Percentiles rank a stretch among this genome's conserved stretches.
These are phyloP conservation scores for Bellardia bayeri DNA, from an alignment of 2,888 invertebrate genomes.

Conservation along the genomic window DNA sequence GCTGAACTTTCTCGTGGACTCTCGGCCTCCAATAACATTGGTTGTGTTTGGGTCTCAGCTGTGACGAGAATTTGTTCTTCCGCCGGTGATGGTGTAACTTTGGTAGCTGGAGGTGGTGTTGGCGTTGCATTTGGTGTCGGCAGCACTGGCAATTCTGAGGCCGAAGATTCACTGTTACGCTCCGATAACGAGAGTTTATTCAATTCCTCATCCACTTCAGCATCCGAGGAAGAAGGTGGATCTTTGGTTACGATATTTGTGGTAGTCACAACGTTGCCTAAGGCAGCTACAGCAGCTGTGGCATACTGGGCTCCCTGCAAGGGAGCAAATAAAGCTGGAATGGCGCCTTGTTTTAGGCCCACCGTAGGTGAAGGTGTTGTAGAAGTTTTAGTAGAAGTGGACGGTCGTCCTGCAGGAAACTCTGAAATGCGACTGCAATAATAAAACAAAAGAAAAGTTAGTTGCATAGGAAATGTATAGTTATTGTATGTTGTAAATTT, in stretches of 20 bases:
- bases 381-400: conserved; percentile 74
- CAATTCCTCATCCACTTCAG: conserved; percentile 76
- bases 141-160: conserved; percentile 66
- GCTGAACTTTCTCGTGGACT: conserved; percentile 65
- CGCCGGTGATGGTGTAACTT: conserved; percentile 75
- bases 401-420: conserved; percentile 76
- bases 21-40: conserved; percentile 37
- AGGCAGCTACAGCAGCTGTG: conserved; percentile 62
- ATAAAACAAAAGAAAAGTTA: neutral
- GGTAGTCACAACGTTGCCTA: conserved; percentile 61
- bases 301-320: conserved; percentile 70
- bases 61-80: conserved; percentile 64
- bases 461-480: too few species aligned
- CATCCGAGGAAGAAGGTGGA: conserved; percentile 76
- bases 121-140: conserved; percentile 74
- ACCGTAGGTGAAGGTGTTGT: conserved; percentile 78
- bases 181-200: conserved; percentile 74
- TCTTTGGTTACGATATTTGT: conserved; percentile 75
- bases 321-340: conserved; percentile 74
- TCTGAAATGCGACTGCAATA: conserved; percentile 77
- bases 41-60: conserved; percentile 45
- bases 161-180: conserved; percentile 74
- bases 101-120: conserved; percentile 76
- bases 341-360: conserved; percentile 64
- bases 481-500: neutral